These are phyloP conservation scores for Clarias pachynema DNA, from an alignment of 2,797 vertebrate genomes.

Conservation along the genomic window DNA sequence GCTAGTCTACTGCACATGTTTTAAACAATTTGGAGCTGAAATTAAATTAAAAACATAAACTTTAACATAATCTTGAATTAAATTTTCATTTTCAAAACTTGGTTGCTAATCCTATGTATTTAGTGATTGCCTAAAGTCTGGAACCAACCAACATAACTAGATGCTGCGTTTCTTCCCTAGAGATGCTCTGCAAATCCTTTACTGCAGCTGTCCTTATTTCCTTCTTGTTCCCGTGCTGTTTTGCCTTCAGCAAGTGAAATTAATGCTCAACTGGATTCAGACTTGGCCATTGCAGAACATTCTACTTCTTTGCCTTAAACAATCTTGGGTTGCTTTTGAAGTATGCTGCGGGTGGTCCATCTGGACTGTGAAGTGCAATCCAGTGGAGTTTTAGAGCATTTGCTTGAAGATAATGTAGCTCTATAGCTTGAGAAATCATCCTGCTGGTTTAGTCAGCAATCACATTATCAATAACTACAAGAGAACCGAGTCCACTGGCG, in stretches of 20 bases:
- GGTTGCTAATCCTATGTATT: background rate
- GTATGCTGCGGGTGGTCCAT: background rate
- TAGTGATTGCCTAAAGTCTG: background rate
- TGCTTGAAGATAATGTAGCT: background rate
- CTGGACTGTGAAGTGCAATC: background rate
- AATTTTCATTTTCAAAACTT: background rate
- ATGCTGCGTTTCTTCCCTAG: background rate
- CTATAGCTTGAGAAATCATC: background rate
- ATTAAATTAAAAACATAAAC: background rate
- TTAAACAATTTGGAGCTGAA: background rate
- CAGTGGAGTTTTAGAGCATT: background rate
- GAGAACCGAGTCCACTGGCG: background rate
- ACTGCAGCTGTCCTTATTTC: constrained; percentile 79
- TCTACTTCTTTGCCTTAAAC: background rate
- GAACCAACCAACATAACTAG: background rate
- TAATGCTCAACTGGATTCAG: constrained; percentile 68
- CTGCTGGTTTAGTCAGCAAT: background rate
- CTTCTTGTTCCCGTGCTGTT: constrained; percentile 37
- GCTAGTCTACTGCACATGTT: background rate
- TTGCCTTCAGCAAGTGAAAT: constrained; percentile 61
- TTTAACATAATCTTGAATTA: background rate
- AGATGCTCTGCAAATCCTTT: constrained; percentile 57
- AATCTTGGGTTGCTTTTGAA: background rate
- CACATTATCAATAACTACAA: background rate
- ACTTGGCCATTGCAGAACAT: background rate